phyloP scores from a whole-genome alignment of 2,888 invertebrate genomes.

The Oscheius sp. region DNA sequence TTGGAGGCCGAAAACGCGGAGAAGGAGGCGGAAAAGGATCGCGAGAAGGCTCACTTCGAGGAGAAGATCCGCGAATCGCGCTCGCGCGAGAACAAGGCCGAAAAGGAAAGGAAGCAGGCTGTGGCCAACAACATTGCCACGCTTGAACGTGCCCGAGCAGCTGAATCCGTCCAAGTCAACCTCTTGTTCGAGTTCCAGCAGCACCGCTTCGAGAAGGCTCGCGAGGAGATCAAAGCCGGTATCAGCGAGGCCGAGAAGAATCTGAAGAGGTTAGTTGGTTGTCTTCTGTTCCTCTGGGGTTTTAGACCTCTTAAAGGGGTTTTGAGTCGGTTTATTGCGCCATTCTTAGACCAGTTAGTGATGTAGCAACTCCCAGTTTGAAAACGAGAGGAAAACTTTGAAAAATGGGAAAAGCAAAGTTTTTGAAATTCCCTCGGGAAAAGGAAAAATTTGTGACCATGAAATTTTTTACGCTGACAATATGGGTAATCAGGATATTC shows the following conservation, averaged over 20 bases:
- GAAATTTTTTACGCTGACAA: no score
- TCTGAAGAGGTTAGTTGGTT: constrained; percentile 26
- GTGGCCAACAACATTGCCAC: constrained; percentile 31
- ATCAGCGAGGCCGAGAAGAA: constrained; percentile 48
- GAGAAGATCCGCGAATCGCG: constrained; percentile 22
- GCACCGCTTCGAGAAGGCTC: constrained; percentile 42
- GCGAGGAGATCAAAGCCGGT: constrained; percentile 40
- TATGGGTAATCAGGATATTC: no score
- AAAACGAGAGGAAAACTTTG: no score
- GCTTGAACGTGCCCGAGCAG: constrained; percentile 47
- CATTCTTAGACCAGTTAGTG: no score
- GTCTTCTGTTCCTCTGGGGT: neutral
- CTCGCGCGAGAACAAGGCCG: constrained; percentile 32
- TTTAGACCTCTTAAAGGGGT: neutral
- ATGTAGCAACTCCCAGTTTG: no score
- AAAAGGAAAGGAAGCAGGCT: constrained; percentile 42
- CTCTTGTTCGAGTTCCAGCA: constrained; percentile 37
- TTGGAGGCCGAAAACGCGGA: constrained; percentile 29
- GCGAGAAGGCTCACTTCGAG: constrained; percentile 29
- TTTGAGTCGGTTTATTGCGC: no score
- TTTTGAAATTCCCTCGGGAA: no score
- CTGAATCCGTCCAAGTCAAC: constrained; percentile 43
- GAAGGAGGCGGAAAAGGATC: constrained; percentile 34
- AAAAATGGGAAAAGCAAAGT: no score
- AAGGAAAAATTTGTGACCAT: no score